Evolutionary conservation across 2,888 invertebrate species (phyloP), one percentile per base, ranked within the genome.

Genomic region (Drosophila helvetica): DNA sequence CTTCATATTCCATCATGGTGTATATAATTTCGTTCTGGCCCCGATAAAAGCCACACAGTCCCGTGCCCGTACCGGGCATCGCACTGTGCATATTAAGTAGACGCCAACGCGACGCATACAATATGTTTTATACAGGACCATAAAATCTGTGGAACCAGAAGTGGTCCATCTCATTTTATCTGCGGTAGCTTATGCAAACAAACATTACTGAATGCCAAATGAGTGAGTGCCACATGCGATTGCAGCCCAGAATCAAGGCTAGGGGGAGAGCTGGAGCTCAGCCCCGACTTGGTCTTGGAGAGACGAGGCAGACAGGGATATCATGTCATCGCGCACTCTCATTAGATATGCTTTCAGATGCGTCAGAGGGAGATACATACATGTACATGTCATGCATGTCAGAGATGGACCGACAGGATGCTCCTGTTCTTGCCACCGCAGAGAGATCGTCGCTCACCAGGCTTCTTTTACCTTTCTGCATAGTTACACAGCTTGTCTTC

Each of bases 151-250:
- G 27, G 43, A 18, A 3, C 38, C 18, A 56, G 58, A 56, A 65
- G 65, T 56, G 48, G 57, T 50, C 47, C 30, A 38, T 62, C 42
- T 18, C 15, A 1, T 10, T 59, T 30, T 30, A 27, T 57, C 27
- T 59, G 15, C 10, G 38, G 7, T 43, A n/a, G 53, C 47, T 70
- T 86, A 77, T 88, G 77, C 83, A 86, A 79, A 74, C 83, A 85
- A 74, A 76, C 60, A 61, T 52, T 62, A 59, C 43, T 59, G 66
- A 68, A 73, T 67, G 77, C 71, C 67, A 81, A 81, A 81, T 82
- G 86, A 82, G 70, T 43, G 58, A 79, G 68, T 75, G 88, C 79
- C 71, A 25, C 68, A 38, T 15, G 71, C 58, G 54, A 66, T 46
- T 80, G 66, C 79, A 76, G 57, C 73, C 61, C 57, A 60, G 54